Evolutionary conservation across 1,140 invertebrate species (phyloP), one percentile per base, ranked within the genome.

Genomic region (Maconellicoccus hirsutus): DNA sequence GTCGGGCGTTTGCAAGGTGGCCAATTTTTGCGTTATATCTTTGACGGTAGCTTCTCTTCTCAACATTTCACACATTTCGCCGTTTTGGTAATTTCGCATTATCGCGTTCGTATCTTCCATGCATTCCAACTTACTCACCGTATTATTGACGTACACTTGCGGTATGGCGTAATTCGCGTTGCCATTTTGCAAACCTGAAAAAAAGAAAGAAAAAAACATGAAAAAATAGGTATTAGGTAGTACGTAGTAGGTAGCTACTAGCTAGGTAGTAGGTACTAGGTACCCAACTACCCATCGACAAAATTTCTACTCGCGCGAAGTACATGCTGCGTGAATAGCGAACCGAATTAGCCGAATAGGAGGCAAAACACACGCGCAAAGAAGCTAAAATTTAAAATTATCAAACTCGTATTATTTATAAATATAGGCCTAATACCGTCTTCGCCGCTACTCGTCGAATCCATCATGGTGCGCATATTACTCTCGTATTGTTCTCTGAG

Each of bases 21-120:
- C 86, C 74, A 94, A 79, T 80, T 91, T 91, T 78, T 92, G 90
- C 29, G 90, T 92, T 71, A 94, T 81, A 82, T 93, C 91, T 81
- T 91, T 91, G 25, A 93, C 90, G 27, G 89, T 91, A 75, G 88
- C 87, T 79, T 92, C 89, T 70, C 86, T 82, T 77, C 23, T 70
- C 69, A 39, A 71, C 42, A 38, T 70, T 7, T 12, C 70, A 52
- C 16, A 70, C 72, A n/a, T 22, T 25, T 59, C 42, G 23, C 42
- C 39, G 21, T 61, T 29, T 59, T 63, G 42, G 27, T 71, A 59
- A 33, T 22, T 59, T 16, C 16, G 21, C 16, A 59, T 59, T 26
- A 33, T n/a, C n/a, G n/a, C 29, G 10, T 19, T 14, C 10, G 16
- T 12, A 25, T 22, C 42, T 25, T 59, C 69, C 29, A 22, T 59